Evolutionary conservation across 2,888 invertebrate genomes (phyloP), one percentile per base, ranked within the genome.

Genomic region (Cactoblastis cactorum): DNA sequence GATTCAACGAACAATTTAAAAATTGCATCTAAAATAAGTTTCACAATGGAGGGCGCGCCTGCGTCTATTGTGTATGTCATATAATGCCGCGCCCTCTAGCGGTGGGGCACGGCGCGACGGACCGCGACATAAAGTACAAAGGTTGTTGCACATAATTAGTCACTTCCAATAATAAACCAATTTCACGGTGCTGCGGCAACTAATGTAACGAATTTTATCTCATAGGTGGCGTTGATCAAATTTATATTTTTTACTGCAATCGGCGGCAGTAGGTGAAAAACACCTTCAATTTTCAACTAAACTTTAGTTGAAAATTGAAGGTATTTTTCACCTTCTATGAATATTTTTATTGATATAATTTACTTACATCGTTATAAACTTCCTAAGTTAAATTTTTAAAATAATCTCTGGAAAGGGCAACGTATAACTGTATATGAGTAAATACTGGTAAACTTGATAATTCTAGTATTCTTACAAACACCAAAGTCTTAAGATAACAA

Each of bases 11-110:
- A 41, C 32, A 39, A 37, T 51, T 53, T 49, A 8, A 28, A 62
- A 68, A 71, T 69, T 69, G 63, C 60, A 63, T 46, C 35, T 64
- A 67, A 76, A 80, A 77, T 77, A 71, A 74, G 68, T 24, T 65
- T 51, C 58, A 80, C 77, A 80, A 76, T 79, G 63, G 68, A 69
- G 69, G 78, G 77, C 58, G 73, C 69, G 71, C 59, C 69, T 56
- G 63, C 53, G 54, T 56, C 59, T 59, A 65, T 66, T 67, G 69
- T 71, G 69, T 71, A 68, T 67, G 67, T 63, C 57, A 39, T 53
- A 55, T 56, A 62, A 61, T 60, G 61, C 62, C 71, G 68, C 76
- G 74, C 80, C 80, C 78, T 78, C 80, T 77, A 57, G 58, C 63
- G 68, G 69, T 65, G 68, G 71, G 72, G 67, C 68, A 57, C 62